Evolutionary conservation across 37 sponge, comb jelly and placozoan genomes (phyloP).

Genomic region (Geodia barretti): DNA sequence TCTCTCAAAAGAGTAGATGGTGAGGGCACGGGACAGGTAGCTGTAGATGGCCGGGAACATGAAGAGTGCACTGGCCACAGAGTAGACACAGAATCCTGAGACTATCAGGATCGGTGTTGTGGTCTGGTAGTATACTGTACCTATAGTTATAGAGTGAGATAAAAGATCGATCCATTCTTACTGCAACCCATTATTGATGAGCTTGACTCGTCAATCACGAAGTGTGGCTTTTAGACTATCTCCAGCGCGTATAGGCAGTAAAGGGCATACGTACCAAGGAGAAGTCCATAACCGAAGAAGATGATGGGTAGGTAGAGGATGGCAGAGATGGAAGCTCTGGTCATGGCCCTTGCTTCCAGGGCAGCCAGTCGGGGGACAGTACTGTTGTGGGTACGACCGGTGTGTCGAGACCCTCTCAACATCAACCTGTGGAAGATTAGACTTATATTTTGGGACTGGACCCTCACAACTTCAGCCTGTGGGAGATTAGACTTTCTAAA

Average conservation of each 20-base stretch:
- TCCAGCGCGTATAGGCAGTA: conserved; percentile 51
- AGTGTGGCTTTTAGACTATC: too few relatives aligned
- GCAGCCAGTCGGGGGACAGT: conserved; percentile 28
- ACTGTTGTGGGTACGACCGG: not conserved
- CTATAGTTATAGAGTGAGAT: too few relatives aligned
- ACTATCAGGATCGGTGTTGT: conserved; percentile 55
- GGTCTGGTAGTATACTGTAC: conserved; percentile 77
- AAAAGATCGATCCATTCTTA: too few relatives aligned
- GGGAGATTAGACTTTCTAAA: too few relatives aligned
- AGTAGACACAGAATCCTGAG: conserved; percentile 90
- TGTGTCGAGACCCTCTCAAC: not conserved
- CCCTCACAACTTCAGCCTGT: too few relatives aligned
- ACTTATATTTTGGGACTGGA: too few relatives aligned
- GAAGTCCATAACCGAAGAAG: conserved; percentile 66
- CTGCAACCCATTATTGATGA: too few relatives aligned
- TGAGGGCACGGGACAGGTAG: conserved; percentile 62
- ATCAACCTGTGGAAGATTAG: too few relatives aligned
- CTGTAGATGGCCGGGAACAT: conserved; percentile 86
- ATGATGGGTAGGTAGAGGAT: conserved; percentile 71
- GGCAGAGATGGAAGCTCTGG: conserved; percentile 20
- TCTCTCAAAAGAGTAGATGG: conserved; percentile 61
- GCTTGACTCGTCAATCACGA: too few relatives aligned
- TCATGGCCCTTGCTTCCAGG: conserved; percentile 67
- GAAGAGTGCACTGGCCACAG: conserved; percentile 90
- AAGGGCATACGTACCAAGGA: conserved; percentile 33